A percentile compares a stretch with the other conserved stretches of the same genome.
Conservation (phyloP, 2,797 vertebrate species). For the Schizopygopsis pylzovi region DNA sequence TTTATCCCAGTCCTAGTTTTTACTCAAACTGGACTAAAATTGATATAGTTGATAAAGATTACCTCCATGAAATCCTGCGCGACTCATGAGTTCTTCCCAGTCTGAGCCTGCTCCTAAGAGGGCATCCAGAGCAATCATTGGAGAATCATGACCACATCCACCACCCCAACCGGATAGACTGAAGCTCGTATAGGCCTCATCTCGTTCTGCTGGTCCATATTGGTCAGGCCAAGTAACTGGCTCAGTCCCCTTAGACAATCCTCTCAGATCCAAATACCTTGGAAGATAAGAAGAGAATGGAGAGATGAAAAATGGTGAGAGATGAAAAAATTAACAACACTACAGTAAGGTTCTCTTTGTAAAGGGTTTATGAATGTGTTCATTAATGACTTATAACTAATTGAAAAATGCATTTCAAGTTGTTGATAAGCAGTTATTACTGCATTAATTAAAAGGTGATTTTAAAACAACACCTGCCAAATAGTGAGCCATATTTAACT, state of each 20-base stretch:
- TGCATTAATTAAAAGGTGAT: no score
- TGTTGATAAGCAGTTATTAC: no score
- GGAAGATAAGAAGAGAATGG: neutral
- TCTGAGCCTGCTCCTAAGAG: conserved; percentile 71
- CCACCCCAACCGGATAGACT: conserved; percentile 79
- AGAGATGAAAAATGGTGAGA: neutral
- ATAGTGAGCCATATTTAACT: no score
- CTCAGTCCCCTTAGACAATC: conserved; percentile 72
- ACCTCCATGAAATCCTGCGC: conserved; percentile 78
- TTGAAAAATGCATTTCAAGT: neutral
- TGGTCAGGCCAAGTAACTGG: conserved; percentile 68
- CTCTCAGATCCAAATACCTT: conserved; percentile 76
- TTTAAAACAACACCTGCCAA: no score
- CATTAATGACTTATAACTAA: neutral
- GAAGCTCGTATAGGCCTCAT: conserved; percentile 76
- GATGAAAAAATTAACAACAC: neutral
- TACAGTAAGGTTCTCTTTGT: neutral
- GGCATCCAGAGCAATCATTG: conserved; percentile 80
- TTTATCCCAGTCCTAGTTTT: neutral
- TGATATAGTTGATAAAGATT: conserved; percentile 33
- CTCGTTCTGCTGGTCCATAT: conserved; percentile 74
- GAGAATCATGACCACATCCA: conserved; percentile 78
- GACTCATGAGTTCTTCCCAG: conserved; percentile 79
- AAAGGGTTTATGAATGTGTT: neutral
- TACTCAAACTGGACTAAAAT: neutral